Evolutionary conservation across 2,888 invertebrate genomes (phyloP).

Genomic region (Drosophila antonietae): DNA sequence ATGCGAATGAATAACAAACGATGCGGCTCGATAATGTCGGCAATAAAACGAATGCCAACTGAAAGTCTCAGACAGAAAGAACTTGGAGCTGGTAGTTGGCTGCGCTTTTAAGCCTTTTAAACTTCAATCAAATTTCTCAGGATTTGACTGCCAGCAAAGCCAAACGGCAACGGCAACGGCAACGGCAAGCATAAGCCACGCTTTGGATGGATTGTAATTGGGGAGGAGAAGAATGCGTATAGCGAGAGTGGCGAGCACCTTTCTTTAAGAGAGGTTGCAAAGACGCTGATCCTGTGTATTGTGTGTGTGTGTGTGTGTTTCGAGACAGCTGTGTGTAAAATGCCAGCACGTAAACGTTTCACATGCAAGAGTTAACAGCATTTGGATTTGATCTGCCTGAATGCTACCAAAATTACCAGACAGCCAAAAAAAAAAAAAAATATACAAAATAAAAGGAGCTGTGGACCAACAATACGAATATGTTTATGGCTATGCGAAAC

Average conservation of each 20-base stretch:
- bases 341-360: slow-evolving; percentile 79
- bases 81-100: slow-evolving; percentile 69
- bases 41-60: slow-evolving; percentile 80
- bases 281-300: slow-evolving; percentile 24
- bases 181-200: slow-evolving; percentile 57
- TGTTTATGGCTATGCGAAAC: slow-evolving; percentile 74
- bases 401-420: slow-evolving; percentile 57
- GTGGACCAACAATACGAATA: slow-evolving; percentile 25
- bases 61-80: slow-evolving; percentile 49
- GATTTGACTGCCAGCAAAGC: slow-evolving; percentile 48
- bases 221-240: slow-evolving; percentile 64
- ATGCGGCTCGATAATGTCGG: slow-evolving; percentile 66
- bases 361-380: slow-evolving; percentile 60
- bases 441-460: neutral
- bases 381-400: slow-evolving; percentile 41
- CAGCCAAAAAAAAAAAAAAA: slow-evolving; percentile 6
- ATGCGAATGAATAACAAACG: slow-evolving; percentile 54
- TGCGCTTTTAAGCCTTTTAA: slow-evolving; percentile 75
- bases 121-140: slow-evolving; percentile 79
- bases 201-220: slow-evolving; percentile 66
- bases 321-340: slow-evolving; percentile 47
- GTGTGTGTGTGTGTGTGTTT: slow-evolving; percentile 5
- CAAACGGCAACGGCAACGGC: slow-evolving; percentile 20
- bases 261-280: slow-evolving; percentile 43
- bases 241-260: slow-evolving; percentile 40